Evolutionary conservation across 2,888 invertebrate species (phyloP), one percentile per base, ranked within the genome.

Genomic region (Amphipoea lucens): DNA sequence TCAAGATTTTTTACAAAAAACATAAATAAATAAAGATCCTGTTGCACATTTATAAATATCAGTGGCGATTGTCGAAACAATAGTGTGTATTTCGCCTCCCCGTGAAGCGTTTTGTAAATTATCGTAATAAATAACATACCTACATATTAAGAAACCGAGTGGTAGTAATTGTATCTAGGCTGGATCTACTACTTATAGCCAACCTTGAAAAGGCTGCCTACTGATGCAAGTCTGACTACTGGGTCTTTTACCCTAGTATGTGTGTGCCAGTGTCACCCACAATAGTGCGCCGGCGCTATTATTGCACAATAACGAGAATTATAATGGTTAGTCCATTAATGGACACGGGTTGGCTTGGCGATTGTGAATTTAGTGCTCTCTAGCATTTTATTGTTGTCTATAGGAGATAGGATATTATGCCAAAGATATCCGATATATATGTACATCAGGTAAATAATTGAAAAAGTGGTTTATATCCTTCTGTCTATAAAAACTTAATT

Each of bases 311-410:
- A 85, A 78, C 83, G 65, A 70, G 87, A 85, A 86, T 85, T 77
- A 85, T 85, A 87, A 87, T 86, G 69, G 87, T 82, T 87, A 66
- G 74, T 62, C 87, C 85, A 87, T 67, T 86, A 85, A 87, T 77
- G 77, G 84, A 40, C 57, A 70, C 76, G 63, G 65, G 29, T 74
- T 77, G 65, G 72, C 29, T n/a, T 54, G 29, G 57, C 29, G n/a
- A 66, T 77, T 77, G 65, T 60, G 54, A 60, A 70, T 74, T 70
- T 29, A 57, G 65, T 72, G 62, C 12, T 48, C 11, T 11, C 20
- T 60, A 9, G 60, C 1, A 65, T 63, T 77, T 66, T 67, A 17
- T 48, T 57, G 40, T 65, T 36, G 14, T 54, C 2, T 67, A 5
- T 12, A 23, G 1, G 14, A 7, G 4, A 40, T 54, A 17, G 4